Evolutionary conservation across 1,140 invertebrate species (phyloP).

Genomic region (Caenorhabditis remanei): DNA sequence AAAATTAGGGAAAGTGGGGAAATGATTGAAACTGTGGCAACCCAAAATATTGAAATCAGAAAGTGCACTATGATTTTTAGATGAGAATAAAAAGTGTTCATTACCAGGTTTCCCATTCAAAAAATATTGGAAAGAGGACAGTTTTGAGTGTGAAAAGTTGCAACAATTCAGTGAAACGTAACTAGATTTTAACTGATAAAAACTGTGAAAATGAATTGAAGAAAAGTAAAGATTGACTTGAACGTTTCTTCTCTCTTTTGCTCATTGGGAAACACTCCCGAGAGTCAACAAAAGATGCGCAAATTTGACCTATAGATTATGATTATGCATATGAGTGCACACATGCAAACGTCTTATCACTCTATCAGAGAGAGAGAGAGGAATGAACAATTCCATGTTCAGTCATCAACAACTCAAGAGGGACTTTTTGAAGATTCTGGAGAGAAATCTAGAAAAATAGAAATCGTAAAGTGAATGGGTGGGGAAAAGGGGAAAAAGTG

Average conservation of each 20-base stretch:
- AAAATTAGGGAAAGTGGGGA: too few relatives aligned
- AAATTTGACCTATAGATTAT: constrained; percentile 57
- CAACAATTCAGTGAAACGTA: neutral
- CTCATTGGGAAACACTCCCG: neutral
- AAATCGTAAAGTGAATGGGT: constrained; percentile 30
- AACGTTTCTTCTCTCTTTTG: constrained; percentile 9
- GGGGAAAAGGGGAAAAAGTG: constrained; percentile 15
- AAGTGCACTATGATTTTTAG: too few relatives aligned
- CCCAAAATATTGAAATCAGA: too few relatives aligned
- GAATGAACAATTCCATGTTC: constrained; percentile 11
- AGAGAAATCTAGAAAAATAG: neutral
- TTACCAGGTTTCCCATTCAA: too few relatives aligned
- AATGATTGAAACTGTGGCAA: too few relatives aligned
- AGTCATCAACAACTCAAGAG: neutral
- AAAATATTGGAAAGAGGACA: too few relatives aligned
- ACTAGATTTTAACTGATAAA: neutral
- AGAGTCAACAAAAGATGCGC: constrained; percentile 47
- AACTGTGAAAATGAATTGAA: neutral
- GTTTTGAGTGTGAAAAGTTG: too few relatives aligned
- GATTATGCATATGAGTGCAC: constrained; percentile 54
- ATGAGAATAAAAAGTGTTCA: too few relatives aligned
- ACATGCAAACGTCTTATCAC: constrained; percentile 48
- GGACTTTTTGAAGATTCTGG: neutral
- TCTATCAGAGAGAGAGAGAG: constrained; percentile 30
- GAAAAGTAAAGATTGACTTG: constrained; percentile 2